Conservation (phyloP, 2,888 invertebrate species). For the Griposia aprilina region DNA sequence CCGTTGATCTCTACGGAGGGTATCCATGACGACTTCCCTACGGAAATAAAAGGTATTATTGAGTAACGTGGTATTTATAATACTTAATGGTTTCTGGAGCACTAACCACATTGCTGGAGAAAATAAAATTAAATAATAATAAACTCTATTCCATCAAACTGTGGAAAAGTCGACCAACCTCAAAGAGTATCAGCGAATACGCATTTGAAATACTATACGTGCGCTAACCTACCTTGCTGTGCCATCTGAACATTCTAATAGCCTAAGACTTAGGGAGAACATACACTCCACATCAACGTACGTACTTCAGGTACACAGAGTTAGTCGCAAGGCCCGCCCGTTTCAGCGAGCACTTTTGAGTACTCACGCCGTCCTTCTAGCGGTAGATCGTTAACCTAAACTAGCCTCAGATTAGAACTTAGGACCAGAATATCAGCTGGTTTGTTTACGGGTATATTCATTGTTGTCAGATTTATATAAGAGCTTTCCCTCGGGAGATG, state of each 20-base stretch:
- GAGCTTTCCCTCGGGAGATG: not conserved
- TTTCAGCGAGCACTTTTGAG: not conserved
- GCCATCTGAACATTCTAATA: not conserved
- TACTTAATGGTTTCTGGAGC: not conserved
- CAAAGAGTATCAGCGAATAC: not conserved
- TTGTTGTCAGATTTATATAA: constrained; percentile 15
- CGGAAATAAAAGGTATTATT: too few relatives aligned
- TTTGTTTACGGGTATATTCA: not conserved
- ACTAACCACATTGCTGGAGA: not conserved
- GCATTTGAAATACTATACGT: not conserved
- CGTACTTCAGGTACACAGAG: not conserved
- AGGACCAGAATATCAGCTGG: not conserved
- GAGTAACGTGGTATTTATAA: not conserved
- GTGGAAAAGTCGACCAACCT: not conserved
- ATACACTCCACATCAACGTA: not conserved
- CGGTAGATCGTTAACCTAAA: not conserved
- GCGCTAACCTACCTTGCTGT: not conserved
- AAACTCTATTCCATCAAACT: not conserved
- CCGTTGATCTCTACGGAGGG: too few relatives aligned
- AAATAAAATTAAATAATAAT: not conserved
- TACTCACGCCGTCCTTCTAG: too few relatives aligned
- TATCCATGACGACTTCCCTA: too few relatives aligned
- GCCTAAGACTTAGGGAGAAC: not conserved
- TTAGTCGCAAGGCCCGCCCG: not conserved
- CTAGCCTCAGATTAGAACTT: not conserved